Percentiles rank a stretch among this genome's conserved stretches.
phyloP scores from a whole-genome alignment of 2,113 vertebrate species.

The Gymnobelideus leadbeateri region DNA sequence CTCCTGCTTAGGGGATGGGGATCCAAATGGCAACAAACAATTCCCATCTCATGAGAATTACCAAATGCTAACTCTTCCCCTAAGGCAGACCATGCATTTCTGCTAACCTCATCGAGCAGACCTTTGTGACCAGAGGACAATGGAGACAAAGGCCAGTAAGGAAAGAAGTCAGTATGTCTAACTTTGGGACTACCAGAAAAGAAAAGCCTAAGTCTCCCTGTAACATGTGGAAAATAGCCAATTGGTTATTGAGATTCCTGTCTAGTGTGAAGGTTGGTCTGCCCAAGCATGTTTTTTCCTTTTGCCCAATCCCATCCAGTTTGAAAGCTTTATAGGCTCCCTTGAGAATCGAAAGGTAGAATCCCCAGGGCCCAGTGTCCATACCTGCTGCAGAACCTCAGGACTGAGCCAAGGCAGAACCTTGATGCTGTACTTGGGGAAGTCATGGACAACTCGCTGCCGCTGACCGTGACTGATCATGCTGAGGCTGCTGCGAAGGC shows the following conservation, averaged over 20 bases:
- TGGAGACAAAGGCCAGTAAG: not conserved
- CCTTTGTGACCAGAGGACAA: not conserved
- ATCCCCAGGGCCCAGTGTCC: constrained; percentile 13
- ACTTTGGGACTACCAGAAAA: not conserved
- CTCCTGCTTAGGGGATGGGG: not conserved
- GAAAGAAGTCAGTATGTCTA: not conserved
- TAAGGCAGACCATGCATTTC: not conserved
- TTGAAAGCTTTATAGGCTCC: not conserved
- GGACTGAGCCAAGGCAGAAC: constrained; percentile 98
- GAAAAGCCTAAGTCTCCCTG: not conserved
- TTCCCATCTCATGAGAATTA: not conserved
- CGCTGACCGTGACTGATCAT: constrained; percentile 96
- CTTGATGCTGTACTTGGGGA: constrained; percentile 96
- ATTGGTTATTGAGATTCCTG: not conserved
- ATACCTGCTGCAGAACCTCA: constrained; percentile 97
- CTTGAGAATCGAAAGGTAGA: not conserved
- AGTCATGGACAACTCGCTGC: constrained; percentile 95
- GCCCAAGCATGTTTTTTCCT: not conserved
- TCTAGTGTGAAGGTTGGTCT: not conserved
- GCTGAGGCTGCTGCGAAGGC: constrained; percentile 95
- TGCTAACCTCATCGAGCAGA: not conserved
- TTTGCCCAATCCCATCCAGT: not conserved
- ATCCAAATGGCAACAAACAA: not conserved
- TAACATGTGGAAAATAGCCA: not conserved
- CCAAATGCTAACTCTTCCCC: not conserved